These are phyloP conservation scores for Platycheirus rosarum DNA, from an alignment of 2,888 invertebrate genomes.

Conservation along the genomic window DNA sequence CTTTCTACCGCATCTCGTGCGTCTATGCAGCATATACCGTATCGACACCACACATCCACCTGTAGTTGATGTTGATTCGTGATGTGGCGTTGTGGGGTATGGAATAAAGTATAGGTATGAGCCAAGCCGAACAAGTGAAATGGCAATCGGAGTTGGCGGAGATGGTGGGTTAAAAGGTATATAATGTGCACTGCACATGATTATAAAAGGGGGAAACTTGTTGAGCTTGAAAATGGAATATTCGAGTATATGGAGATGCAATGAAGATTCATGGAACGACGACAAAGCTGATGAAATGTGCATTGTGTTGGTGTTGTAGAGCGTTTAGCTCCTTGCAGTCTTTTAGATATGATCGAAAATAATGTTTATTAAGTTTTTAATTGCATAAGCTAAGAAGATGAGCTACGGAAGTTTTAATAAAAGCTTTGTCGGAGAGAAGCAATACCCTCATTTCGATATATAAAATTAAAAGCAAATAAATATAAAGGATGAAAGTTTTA, in stretches of 20 bases:
- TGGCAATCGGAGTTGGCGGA: constrained; percentile 18
- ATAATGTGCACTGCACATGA: constrained; percentile 19
- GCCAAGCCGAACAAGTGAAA: constrained; percentile 50
- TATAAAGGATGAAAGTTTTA: no score
- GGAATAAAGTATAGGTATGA: constrained; percentile 2
- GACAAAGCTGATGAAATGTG: neutral
- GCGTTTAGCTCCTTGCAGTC: neutral
- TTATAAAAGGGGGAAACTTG: constrained; percentile 53
- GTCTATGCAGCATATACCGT: constrained; percentile 26
- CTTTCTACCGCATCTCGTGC: constrained; percentile 46
- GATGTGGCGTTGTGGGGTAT: neutral
- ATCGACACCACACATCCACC: constrained; percentile 56
- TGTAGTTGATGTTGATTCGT: constrained; percentile 60
- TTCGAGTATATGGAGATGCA: neutral
- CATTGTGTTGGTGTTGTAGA: neutral
- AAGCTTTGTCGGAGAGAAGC: no score
- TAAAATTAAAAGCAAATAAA: no score
- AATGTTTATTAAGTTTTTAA: neutral
- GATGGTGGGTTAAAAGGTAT: neutral
- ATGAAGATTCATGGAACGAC: neutral
- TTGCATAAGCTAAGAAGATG: no score
- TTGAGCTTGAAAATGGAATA: constrained; percentile 49
- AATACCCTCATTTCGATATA: no score
- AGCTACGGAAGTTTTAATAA: no score
- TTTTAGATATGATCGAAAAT: neutral